Evolutionary conservation across 1,140 invertebrate species (phyloP).

Genomic region (Pseudomyrmex gracilis): DNA sequence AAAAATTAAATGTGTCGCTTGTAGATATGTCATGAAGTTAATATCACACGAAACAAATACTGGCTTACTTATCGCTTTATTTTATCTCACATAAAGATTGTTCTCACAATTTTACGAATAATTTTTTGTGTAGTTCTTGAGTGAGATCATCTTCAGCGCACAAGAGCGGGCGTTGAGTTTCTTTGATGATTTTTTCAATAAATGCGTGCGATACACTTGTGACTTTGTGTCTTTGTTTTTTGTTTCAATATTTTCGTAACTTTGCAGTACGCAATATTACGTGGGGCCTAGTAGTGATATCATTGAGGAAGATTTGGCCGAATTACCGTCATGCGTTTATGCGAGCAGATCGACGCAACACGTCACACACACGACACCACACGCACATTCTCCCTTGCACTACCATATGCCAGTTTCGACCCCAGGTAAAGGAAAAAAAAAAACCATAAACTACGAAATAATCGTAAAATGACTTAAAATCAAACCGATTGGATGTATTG

Average conservation of each 20-base stretch:
- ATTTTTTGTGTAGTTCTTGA: too few species aligned
- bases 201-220: background rate
- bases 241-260: slow-evolving; percentile 11
- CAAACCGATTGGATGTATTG: background rate
- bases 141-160: too few species aligned
- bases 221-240: background rate
- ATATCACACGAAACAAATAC: too few species aligned
- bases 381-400: slow-evolving; percentile 82
- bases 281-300: slow-evolving; percentile 85
- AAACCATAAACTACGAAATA: background rate
- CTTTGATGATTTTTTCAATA: too few species aligned
- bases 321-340: slow-evolving; percentile 90
- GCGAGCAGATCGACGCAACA: slow-evolving; percentile 86
- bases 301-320: slow-evolving; percentile 86
- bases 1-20: too few species aligned
- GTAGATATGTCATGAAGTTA: too few species aligned
- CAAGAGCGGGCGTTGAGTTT: too few species aligned
- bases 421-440: slow-evolving; percentile 75
- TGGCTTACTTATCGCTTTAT: too few species aligned
- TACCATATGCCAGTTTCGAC: slow-evolving; percentile 83
- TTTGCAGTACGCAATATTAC: slow-evolving; percentile 85
- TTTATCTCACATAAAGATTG: too few species aligned
- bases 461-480: too few species aligned
- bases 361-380: slow-evolving; percentile 78
- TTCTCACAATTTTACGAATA: too few species aligned